phyloP scores from a whole-genome alignment of 2,113 vertebrate genomes.

The Colinus virginianus region DNA sequence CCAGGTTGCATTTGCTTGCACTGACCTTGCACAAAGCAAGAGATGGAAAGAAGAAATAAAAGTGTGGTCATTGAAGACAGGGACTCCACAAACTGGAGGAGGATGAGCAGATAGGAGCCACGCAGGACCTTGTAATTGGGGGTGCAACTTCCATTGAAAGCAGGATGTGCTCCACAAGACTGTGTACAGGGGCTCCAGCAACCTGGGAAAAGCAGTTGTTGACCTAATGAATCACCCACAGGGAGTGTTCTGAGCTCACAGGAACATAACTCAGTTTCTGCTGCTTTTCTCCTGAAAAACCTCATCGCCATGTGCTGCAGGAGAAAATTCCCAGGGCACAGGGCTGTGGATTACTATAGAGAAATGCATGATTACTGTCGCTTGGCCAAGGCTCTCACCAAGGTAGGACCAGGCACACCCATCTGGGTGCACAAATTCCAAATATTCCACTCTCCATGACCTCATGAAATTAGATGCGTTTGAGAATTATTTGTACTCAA shows the following conservation, averaged over 20 bases:
- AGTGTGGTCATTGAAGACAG: fast-evolving
- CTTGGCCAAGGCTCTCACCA: neutral
- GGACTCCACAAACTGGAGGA: neutral
- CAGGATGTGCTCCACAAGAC: fast-evolving
- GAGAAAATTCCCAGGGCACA: neutral
- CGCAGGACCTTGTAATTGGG: neutral
- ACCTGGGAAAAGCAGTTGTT: neutral
- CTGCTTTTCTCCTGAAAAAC: neutral
- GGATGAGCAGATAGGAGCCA: neutral
- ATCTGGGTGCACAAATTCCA: neutral
- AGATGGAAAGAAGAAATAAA: neutral
- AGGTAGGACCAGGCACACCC: neutral
- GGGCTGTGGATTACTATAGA: neutral
- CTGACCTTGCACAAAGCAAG: neutral
- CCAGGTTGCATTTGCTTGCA: neutral
- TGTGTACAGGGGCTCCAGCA: neutral
- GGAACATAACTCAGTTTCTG: neutral
- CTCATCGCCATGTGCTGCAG: neutral
- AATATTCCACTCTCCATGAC: neutral
- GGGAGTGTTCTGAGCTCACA: neutral
- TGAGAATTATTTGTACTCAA: neutral
- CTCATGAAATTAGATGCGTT: neutral
- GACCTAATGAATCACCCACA: neutral
- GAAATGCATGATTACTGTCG: fast-evolving
- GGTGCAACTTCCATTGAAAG: neutral